phyloP scores from a whole-genome alignment of 2,797 vertebrate species.

The Falco berigora region DNA sequence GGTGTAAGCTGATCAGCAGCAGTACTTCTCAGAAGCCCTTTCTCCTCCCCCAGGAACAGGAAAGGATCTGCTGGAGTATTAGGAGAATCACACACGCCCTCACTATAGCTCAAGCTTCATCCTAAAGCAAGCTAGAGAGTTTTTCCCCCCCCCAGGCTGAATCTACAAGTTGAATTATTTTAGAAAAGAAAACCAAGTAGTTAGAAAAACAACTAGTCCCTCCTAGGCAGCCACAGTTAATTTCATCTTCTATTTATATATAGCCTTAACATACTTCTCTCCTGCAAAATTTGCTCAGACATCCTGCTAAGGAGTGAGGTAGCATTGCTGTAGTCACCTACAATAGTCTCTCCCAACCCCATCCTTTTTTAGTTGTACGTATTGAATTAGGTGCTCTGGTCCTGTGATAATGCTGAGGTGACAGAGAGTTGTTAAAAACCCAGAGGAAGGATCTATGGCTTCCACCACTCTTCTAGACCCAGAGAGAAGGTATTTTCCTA shows the following conservation, averaged over 20 bases:
- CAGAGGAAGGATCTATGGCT: fast-evolving
- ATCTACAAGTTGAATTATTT: neutral
- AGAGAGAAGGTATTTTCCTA: neutral
- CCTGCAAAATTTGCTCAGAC: neutral
- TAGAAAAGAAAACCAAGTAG: neutral
- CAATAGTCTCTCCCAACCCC: neutral
- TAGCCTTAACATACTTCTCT: neutral
- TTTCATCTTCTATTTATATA: neutral
- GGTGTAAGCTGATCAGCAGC: neutral
- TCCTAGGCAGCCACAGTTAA: neutral
- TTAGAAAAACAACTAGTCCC: neutral
- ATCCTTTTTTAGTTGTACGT: neutral
- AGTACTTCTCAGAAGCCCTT: neutral
- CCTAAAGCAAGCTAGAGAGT: neutral
- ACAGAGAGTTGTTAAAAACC: neutral
- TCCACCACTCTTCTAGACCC: neutral
- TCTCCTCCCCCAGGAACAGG: neutral
- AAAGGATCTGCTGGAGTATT: neutral
- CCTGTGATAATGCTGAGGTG: neutral
- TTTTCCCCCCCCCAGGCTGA: fast-evolving
- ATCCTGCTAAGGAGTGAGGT: neutral
- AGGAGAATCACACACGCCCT: neutral
- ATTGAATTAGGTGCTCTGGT: neutral
- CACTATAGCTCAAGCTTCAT: neutral
- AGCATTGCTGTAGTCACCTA: neutral